Percentiles rank a stretch among this genome's conserved stretches.
Evolutionary conservation across 2,888 invertebrate species (phyloP).

Genomic region (Megalurothrips usitatus): DNA sequence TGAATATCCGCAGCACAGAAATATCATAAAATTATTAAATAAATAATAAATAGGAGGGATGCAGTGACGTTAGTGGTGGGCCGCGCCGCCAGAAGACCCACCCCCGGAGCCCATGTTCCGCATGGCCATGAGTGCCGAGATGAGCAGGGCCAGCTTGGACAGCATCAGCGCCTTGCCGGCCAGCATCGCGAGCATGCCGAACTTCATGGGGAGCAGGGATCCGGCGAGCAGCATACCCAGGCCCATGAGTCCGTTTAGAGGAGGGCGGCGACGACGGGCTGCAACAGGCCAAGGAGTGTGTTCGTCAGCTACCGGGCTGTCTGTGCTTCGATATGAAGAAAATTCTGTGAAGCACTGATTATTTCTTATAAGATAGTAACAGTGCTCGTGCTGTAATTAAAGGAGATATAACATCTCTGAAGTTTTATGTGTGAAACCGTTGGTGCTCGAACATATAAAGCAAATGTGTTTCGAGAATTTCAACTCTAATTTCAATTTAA

Average conservation of each 20-base stretch:
- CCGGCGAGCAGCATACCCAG: slow-evolving; percentile 35
- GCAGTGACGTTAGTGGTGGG: not conserved
- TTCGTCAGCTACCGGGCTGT: too few relatives aligned
- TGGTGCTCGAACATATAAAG: too few relatives aligned
- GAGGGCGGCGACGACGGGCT: slow-evolving; percentile 7
- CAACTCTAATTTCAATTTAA: too few relatives aligned
- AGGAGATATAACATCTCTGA: too few relatives aligned
- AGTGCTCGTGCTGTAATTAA: too few relatives aligned
- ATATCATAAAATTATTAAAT: not conserved
- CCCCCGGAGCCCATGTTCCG: slow-evolving; percentile 32
- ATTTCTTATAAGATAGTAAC: too few relatives aligned
- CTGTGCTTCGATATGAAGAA: too few relatives aligned
- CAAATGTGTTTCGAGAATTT: too few relatives aligned
- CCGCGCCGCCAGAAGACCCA: not conserved
- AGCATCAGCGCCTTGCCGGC: slow-evolving; percentile 37
- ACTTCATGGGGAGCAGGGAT: slow-evolving; percentile 35
- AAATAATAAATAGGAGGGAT: not conserved
- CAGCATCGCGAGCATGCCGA: slow-evolving; percentile 35
- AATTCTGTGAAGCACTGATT: too few relatives aligned
- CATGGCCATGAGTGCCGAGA: slow-evolving; percentile 35
- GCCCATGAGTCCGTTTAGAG: slow-evolving; percentile 32
- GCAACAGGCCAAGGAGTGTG: not conserved
- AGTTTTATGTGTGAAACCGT: too few relatives aligned
- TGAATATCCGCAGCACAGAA: not conserved
- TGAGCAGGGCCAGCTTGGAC: slow-evolving; percentile 35